phyloP scores from a whole-genome alignment of 2,113 vertebrate genomes.

The Centropus bengalensis region DNA sequence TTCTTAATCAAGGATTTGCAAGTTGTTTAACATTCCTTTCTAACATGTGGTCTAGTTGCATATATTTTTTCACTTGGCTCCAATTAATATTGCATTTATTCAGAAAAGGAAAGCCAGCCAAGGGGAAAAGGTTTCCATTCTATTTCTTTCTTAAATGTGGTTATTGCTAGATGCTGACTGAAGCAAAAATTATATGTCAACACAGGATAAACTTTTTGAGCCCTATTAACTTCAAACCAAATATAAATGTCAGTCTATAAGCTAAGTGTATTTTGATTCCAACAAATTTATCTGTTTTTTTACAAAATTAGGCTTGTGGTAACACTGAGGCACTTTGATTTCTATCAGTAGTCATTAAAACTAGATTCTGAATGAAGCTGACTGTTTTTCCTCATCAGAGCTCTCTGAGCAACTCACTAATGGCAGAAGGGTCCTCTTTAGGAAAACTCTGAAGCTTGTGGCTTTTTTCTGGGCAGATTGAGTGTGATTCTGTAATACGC shows the following conservation, averaged over 20 bases:
- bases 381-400: not conserved
- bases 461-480: not conserved
- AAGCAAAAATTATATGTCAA: not conserved
- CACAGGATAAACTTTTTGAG: not conserved
- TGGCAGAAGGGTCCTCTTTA: not conserved
- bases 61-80: slow-evolving; percentile 44
- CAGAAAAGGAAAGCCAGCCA: not conserved
- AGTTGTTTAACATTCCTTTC: slow-evolving; percentile 9
- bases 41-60: not conserved
- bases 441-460: not conserved
- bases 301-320: not conserved
- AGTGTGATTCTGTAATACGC: not conserved
- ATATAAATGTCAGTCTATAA: not conserved
- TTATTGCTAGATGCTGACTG: not conserved
- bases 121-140: not conserved
- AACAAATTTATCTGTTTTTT: not conserved
- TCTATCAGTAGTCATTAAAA: not conserved
- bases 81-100: slow-evolving; percentile 25
- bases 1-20: not conserved
- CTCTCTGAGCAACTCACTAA: not conserved
- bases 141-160: not conserved
- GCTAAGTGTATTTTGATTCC: not conserved
- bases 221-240: not conserved
- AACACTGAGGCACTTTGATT: not conserved
- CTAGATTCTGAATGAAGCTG: not conserved